Conservation (phyloP, 2,888 invertebrate species). For the Ernsta delagoae region DNA sequence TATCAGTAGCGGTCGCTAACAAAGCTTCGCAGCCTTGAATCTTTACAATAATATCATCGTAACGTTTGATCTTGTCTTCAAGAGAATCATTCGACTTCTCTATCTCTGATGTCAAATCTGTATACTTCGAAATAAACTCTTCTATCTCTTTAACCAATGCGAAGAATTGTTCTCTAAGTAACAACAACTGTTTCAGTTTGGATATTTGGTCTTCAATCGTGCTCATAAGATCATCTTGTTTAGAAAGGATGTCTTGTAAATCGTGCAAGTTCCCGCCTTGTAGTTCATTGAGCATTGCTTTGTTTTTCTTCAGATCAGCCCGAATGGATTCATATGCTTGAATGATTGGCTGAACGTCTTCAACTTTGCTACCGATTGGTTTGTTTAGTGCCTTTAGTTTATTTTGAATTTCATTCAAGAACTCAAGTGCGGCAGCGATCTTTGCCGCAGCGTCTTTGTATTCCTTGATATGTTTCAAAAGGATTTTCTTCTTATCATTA, state of each 20-base stretch:
- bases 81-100: slow-evolving; percentile 92
- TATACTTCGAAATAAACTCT: slow-evolving; percentile 94
- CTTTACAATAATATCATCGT: slow-evolving; percentile 93
- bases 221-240: slow-evolving; percentile 94
- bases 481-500: slow-evolving; percentile 89
- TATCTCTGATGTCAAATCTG: slow-evolving; percentile 93
- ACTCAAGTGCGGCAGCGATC: slow-evolving; percentile 91
- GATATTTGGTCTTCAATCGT: slow-evolving; percentile 94
- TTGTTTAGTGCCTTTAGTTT: slow-evolving; percentile 93
- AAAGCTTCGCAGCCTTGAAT: slow-evolving; percentile 96
- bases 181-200: slow-evolving; percentile 90
- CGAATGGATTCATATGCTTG: slow-evolving; percentile 91
- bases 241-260: slow-evolving; percentile 90
- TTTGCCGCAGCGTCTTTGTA: slow-evolving; percentile 92
- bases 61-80: slow-evolving; percentile 94
- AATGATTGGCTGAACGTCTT: slow-evolving; percentile 94
- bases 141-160: slow-evolving; percentile 94
- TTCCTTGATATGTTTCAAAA: slow-evolving; percentile 91
- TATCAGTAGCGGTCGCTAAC: slow-evolving; percentile 94
- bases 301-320: slow-evolving; percentile 91
- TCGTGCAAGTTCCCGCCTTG: slow-evolving; percentile 91
- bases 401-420: slow-evolving; percentile 92
- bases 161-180: slow-evolving; percentile 95
- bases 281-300: slow-evolving; percentile 90
- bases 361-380: slow-evolving; percentile 94